Base-by-base conservation (phyloP, 2,888 invertebrate genomes). In the Palloptera scutellata region DNA sequence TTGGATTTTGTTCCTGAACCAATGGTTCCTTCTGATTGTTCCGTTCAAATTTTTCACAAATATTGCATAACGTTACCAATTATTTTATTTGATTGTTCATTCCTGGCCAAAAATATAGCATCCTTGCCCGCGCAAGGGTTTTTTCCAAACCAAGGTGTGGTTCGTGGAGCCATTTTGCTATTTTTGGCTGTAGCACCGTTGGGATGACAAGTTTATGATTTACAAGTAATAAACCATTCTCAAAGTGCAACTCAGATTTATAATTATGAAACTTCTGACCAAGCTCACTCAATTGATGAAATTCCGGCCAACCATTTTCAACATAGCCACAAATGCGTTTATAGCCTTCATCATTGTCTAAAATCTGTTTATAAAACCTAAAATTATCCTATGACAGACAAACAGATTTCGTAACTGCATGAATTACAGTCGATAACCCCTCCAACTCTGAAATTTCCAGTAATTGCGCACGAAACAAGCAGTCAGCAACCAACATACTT, bases 391-490 rank as follows among this genome's bases (percentile, higher is more conserved):
- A 20, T 12, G 72, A 61, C 6, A 72, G n/a, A 59, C 72, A 70
- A 11, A 55, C 64, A 0, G 59, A 52, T 53, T 53, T 51, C 17
- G 52, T 58, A 8, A 42, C n/a, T 15, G 19, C 3, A n/a, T 64
- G 58, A 13, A 64, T 59, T 2, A 64, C 42, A 17, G 15, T 17
- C 4, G 59, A 43, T 17, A 64, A 17, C 41, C 40, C 58, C n/a
- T 48, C 17, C n/a, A 48, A 17, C 15, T 62, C 70, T 10, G n/a
- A 10, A 12, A n/a, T n/a, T 59, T 71, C 64, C 19, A 43, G 41
- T 19, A 74, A 17, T 52, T 73, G 70, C 13, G 74, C 73, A 10
- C 70, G 61, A 4, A 71, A 74, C 15, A 72, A 43, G 20, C 67
- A 74, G 42, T 73, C 71, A 19, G 74, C 72, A 9, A 70, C 43